phyloP scores from a whole-genome alignment of 2,113 vertebrate genomes.

The Charina bottae region DNA sequence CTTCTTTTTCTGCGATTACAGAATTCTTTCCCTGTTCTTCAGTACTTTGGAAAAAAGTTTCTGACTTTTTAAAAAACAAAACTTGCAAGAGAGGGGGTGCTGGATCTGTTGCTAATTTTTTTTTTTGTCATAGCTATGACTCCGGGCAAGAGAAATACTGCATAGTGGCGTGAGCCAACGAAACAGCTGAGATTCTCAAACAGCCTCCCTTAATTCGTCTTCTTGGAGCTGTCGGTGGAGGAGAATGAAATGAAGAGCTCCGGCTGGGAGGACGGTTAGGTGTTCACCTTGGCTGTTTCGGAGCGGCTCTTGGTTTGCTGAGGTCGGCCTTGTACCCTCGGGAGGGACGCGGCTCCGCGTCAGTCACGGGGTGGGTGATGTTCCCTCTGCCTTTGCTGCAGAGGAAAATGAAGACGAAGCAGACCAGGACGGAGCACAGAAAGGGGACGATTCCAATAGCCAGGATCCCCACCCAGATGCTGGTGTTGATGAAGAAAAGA shows the following conservation, averaged over 20 bases:
- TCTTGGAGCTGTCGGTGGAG: not conserved
- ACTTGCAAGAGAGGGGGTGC: not conserved
- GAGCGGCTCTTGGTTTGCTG: conserved; percentile 65
- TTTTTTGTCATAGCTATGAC: not conserved
- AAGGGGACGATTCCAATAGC: conserved; percentile 89
- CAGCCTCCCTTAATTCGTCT: not conserved
- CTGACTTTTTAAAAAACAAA: too few relatives aligned
- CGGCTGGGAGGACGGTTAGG: not conserved
- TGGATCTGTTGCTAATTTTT: not conserved
- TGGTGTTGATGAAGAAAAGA: conserved; percentile 73
- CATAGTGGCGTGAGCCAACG: not conserved
- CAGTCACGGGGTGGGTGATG: conserved; percentile 84
- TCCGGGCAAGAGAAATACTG: not conserved
- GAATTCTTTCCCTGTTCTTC: not conserved
- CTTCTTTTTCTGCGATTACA: not conserved
- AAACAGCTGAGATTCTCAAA: not conserved
- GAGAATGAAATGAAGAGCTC: not conserved
- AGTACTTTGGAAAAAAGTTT: not conserved
- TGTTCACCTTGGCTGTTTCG: conserved; percentile 79
- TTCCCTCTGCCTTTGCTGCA: conserved; percentile 89
- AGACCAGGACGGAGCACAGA: conserved; percentile 85
- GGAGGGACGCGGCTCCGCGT: conserved; percentile 80
- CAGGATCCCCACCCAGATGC: conserved; percentile 84
- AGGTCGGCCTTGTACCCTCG: conserved; percentile 63
- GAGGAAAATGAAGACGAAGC: conserved; percentile 88